Evolutionary conservation across 92 coral and sea anemone species (phyloP), one percentile per base, ranked within the genome.

Genomic region (Palythoa caribaeorum): DNA sequence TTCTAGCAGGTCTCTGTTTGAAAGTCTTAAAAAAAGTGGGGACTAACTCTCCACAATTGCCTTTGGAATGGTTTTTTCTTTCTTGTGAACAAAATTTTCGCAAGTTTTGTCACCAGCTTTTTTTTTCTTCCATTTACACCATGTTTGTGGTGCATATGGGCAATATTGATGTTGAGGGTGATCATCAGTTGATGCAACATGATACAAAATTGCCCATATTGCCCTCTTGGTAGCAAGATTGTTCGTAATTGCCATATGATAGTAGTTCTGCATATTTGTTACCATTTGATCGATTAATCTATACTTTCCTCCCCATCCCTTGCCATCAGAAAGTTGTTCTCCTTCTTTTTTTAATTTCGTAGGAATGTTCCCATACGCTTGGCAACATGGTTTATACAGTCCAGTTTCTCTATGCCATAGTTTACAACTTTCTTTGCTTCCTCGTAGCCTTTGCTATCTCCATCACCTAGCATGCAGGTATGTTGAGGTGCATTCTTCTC

Each of bases 161-260:
- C 84, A 78, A 20, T 53, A 78, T 65, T 62, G n/a, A 28, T 78
- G 84, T 44, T 78, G 84, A 28, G 84, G 84, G 14, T 78, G 53
- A 19, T 57, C 84, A 78, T 78, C 63, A 17, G 84, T 78, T n/a
- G 70, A 78, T 55, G 83, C 44, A 55, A 20, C 21, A 54, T 78
- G 83, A 40, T 40, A 40, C 47, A 40, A 40, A 40, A 40, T 40
- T 40, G 47, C 47, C 47, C 47, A 40, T 76, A 76, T 52, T 77
- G 63, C 83, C 21, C 52, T 21, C 62, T 11, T 37, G 52, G 47
- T 48, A 60, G 60, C 83, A 55, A 77, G 62, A 20, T 77, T 77
- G 65, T 77, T 77, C 53, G 57, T 77, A 36, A 77, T 77, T 19
- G 83, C 83, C 65, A 28, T 77, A 38, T 77, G 65, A 44, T 52